These are phyloP conservation scores for Chunga burmeisteri DNA, from an alignment of 2,113 vertebrate genomes.

Conservation along the genomic window DNA sequence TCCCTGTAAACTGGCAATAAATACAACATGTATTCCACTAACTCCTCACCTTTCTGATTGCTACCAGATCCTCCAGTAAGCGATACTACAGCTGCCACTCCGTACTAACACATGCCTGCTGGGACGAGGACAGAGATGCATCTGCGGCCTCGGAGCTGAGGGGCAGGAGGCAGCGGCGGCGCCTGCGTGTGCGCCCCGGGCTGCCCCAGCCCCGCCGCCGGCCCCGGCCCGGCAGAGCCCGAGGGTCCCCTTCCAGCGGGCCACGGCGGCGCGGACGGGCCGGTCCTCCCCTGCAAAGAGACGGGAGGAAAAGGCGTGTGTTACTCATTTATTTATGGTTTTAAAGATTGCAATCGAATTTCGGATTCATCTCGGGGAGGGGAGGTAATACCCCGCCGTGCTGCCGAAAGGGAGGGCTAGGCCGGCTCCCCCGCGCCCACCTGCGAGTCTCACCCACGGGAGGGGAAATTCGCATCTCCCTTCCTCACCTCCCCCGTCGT, in stretches of 20 bases:
- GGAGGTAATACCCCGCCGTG: background rate
- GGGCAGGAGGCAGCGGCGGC: too few species aligned
- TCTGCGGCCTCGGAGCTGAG: background rate
- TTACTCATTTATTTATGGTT: fast-evolving
- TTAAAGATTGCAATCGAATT: background rate
- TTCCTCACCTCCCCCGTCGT: background rate
- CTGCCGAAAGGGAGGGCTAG: background rate
- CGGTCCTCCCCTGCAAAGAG: background rate
- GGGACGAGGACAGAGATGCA: background rate
- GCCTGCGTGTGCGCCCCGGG: background rate
- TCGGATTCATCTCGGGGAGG: fast-evolving
- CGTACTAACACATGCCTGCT: background rate
- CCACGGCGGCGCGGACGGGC: background rate
- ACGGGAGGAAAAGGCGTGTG: fast-evolving
- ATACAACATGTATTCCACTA: slow-evolving; percentile 19
- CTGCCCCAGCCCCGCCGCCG: background rate
- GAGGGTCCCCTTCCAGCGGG: background rate
- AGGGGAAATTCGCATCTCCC: background rate
- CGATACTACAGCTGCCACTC: background rate
- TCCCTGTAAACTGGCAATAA: slow-evolving; percentile 8
- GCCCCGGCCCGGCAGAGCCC: background rate
- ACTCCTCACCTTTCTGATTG: slow-evolving; percentile 51
- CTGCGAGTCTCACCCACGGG: too few species aligned
- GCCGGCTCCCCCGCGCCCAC: background rate
- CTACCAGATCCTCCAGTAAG: slow-evolving; percentile 30